Conservation (phyloP, 2,888 invertebrate species). For the Caenorhabditis sp. region DNA sequence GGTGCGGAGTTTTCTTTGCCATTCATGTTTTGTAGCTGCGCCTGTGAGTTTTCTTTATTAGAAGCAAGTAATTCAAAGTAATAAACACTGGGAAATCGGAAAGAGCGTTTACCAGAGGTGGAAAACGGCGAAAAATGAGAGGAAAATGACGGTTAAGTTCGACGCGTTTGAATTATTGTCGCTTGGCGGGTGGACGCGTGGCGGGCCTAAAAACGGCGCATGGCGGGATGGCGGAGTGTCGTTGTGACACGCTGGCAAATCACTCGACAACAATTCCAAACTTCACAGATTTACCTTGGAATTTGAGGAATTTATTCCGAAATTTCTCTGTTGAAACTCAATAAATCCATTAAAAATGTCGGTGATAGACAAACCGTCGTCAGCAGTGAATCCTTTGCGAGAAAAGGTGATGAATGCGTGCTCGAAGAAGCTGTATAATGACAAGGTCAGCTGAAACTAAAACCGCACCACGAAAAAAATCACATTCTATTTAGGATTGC, state of each 20-base stretch:
- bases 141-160: not conserved
- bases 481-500: conserved; percentile 32
- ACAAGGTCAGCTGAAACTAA: conserved; percentile 44
- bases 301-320: no score
- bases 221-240: conserved; percentile 43
- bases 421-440: conserved; percentile 46
- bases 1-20: conserved; percentile 57
- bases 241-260: conserved; percentile 49
- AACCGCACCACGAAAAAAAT: conserved; percentile 21
- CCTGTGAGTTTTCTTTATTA: not conserved
- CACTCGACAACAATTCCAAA: not conserved
- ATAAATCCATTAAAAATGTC: conserved; percentile 22
- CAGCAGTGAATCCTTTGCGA: conserved; percentile 40
- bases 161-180: conserved; percentile 33
- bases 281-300: conserved; percentile 5
- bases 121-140: not conserved
- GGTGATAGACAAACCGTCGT: conserved; percentile 39
- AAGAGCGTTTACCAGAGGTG: conserved; percentile 5
- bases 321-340: not conserved
- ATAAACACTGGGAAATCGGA: not conserved
- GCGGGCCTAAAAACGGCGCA: conserved; percentile 23
- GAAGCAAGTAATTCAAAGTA: not conserved
- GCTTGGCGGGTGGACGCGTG: conserved; percentile 41
- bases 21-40: conserved; percentile 33
- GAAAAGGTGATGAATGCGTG: conserved; percentile 52